Conservation (phyloP, 1,140 invertebrate species). For the Tetragnatha versicolor region DNA sequence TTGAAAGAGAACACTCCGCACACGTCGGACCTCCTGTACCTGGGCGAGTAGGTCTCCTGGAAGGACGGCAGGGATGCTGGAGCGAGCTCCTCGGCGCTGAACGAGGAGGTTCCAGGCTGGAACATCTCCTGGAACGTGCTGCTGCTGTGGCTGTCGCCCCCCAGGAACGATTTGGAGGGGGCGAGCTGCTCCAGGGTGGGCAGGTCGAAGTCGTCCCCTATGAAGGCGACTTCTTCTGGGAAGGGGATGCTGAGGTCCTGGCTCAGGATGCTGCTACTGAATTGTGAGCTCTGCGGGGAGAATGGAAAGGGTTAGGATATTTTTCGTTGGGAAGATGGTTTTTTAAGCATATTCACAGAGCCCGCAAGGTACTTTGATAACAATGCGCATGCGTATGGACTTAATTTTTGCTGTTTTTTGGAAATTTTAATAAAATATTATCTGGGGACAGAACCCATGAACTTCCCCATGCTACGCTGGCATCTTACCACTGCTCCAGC, state of each 20-base stretch:
- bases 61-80: slow-evolving; percentile 75
- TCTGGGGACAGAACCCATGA: too few species aligned
- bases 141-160: background rate
- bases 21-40: slow-evolving; percentile 67
- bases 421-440: too few species aligned
- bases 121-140: slow-evolving; percentile 51
- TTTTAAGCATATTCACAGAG: too few species aligned
- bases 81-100: slow-evolving; percentile 24
- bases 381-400: too few species aligned
- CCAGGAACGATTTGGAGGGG: slow-evolving; percentile 16
- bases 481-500: too few species aligned
- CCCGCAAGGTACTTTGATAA: too few species aligned
- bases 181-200: slow-evolving; percentile 23
- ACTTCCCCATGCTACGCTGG: too few species aligned
- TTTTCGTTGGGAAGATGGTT: too few species aligned
- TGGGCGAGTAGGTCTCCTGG: slow-evolving; percentile 82
- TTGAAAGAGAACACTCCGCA: slow-evolving; percentile 58
- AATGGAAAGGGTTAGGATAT: background rate
- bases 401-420: too few species aligned
- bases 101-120: background rate
- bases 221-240: slow-evolving; percentile 29
- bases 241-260: slow-evolving; percentile 42
- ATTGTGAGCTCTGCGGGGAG: slow-evolving; percentile 31
- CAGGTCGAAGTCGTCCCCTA: slow-evolving; percentile 45
- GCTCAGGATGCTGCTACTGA: slow-evolving; percentile 38